Evolutionary conservation across 2,888 invertebrate genomes (phyloP).

Genomic region (Meghimatium bilineatum): DNA sequence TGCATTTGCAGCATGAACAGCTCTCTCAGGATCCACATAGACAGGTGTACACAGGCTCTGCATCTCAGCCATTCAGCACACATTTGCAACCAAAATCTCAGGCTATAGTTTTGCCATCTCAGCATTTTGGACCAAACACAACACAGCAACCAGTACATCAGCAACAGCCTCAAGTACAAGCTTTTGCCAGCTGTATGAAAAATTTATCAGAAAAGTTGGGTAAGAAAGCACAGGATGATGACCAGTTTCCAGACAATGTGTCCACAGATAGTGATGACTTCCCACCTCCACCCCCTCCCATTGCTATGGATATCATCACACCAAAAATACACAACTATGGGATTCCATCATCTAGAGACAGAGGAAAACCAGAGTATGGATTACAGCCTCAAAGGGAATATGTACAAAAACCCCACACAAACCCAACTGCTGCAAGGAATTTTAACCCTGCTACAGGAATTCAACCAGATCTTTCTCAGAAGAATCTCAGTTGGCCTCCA

Average conservation of each 20-base stretch:
- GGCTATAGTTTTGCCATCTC: slow-evolving; percentile 14
- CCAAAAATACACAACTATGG: slow-evolving; percentile 73
- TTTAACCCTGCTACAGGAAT: slow-evolving; percentile 4
- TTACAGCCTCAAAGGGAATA: slow-evolving; percentile 37
- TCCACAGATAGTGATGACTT: slow-evolving; percentile 73
- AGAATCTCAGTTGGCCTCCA: slow-evolving; percentile 3
- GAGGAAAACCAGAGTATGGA: slow-evolving; percentile 34
- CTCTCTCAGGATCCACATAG: neutral
- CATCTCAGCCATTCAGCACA: neutral
- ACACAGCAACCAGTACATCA: neutral
- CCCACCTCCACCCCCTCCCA: slow-evolving; percentile 72
- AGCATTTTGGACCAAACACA: slow-evolving; percentile 30
- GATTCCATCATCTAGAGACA: slow-evolving; percentile 56
- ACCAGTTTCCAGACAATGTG: slow-evolving; percentile 63
- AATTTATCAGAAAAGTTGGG: slow-evolving; percentile 71
- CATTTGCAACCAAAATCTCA: slow-evolving; percentile 23
- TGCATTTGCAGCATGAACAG: slow-evolving; percentile 21
- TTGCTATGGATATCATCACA: slow-evolving; percentile 73
- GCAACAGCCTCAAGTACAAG: slow-evolving; percentile 63
- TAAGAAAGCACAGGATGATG: slow-evolving; percentile 63
- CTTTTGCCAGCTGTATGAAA: slow-evolving; percentile 76
- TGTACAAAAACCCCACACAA: slow-evolving; percentile 10
- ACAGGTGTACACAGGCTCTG: neutral
- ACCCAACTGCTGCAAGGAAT: slow-evolving; percentile 1
- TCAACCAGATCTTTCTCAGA: neutral